Conservation (phyloP, 2,113 vertebrate species). For the Muntiacus muntjak region DNA sequence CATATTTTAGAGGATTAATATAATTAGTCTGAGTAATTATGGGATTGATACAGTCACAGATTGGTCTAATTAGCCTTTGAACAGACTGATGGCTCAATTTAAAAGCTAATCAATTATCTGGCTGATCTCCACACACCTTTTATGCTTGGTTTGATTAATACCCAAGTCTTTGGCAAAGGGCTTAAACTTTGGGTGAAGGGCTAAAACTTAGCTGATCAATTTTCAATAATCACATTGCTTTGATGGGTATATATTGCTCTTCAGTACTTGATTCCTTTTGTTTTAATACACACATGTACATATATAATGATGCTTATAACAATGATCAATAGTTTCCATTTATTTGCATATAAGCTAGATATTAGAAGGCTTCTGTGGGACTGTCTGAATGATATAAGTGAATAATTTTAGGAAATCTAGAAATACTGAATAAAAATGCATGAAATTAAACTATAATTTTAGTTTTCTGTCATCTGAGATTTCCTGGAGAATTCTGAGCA, state of each 20-base stretch:
- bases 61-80: constrained; percentile 72
- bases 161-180: background rate
- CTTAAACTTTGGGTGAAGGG: background rate
- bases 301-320: background rate
- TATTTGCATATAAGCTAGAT: background rate
- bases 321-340: background rate
- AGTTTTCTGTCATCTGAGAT: background rate
- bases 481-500: background rate
- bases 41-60: constrained; percentile 64
- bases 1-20: constrained; percentile 65
- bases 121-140: constrained; percentile 55
- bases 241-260: background rate
- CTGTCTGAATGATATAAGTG: background rate
- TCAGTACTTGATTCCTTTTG: background rate
- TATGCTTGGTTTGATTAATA: constrained; percentile 52
- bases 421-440: background rate
- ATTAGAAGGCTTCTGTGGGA: background rate
- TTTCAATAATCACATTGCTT: constrained; percentile 7
- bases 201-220: constrained; percentile 19
- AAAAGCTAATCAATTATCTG: constrained; percentile 60
- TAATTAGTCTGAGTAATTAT: constrained; percentile 70
- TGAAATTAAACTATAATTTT: background rate
- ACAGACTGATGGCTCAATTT: constrained; percentile 48
- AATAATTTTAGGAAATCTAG: background rate
- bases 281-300: background rate